Evolutionary conservation across 2,888 invertebrate genomes (phyloP).

Genomic region (Coenonympha glycerion): DNA sequence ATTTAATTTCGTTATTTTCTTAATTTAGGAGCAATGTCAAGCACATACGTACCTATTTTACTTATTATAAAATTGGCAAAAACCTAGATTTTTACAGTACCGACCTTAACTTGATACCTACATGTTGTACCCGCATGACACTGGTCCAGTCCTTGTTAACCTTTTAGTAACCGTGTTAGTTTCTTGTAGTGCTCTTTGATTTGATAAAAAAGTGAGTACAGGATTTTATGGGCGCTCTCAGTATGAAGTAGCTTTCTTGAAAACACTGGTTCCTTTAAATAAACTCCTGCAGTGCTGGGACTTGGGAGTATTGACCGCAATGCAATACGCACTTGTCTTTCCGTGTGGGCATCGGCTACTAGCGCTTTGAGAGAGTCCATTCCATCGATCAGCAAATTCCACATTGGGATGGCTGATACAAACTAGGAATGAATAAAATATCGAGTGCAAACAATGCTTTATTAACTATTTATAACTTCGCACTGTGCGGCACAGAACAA

Average conservation of each 20-base stretch:
- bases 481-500: background rate
- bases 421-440: slow-evolving; percentile 15
- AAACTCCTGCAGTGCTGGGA: slow-evolving; percentile 27
- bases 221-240: background rate
- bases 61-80: too few species aligned
- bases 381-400: slow-evolving; percentile 25
- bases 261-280: slow-evolving; percentile 20
- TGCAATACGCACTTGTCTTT: slow-evolving; percentile 20
- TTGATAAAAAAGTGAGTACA: too few species aligned
- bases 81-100: too few species aligned
- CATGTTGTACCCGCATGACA: too few species aligned
- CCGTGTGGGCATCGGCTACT: slow-evolving; percentile 24
- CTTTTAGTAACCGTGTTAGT: too few species aligned
- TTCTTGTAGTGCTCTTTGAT: too few species aligned
- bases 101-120: too few species aligned
- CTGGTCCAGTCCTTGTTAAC: too few species aligned
- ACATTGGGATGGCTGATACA: slow-evolving; percentile 18
- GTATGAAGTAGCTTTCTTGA: slow-evolving; percentile 11
- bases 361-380: slow-evolving; percentile 20
- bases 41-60: too few species aligned
- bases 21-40: too few species aligned
- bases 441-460: slow-evolving; percentile 2
- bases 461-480: background rate
- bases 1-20: too few species aligned
- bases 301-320: slow-evolving; percentile 28